Evolutionary conservation across 2,113 vertebrate species (phyloP).

Genomic region (Climacteris rufus): DNA sequence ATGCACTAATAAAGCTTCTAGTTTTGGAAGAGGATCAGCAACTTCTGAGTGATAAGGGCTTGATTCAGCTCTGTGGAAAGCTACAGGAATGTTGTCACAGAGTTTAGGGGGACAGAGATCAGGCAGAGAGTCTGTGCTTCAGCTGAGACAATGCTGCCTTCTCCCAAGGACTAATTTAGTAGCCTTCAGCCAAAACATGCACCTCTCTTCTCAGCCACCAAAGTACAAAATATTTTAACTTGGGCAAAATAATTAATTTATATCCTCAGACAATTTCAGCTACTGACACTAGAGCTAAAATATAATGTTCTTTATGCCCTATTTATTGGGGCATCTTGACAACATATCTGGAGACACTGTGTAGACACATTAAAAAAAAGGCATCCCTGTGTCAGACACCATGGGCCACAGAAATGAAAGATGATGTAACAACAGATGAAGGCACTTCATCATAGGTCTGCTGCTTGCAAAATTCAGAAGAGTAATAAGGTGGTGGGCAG

Average conservation of each 20-base stretch:
- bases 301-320: not conserved
- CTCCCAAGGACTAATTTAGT: not conserved
- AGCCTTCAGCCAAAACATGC: not conserved
- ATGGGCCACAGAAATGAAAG: not conserved
- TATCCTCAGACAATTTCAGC: not conserved
- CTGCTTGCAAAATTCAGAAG: constrained; percentile 1
- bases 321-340: not conserved
- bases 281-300: not conserved
- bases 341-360: not conserved
- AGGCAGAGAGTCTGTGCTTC: not conserved
- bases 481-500: constrained; percentile 37
- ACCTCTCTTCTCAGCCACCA: not conserved
- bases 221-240: not conserved
- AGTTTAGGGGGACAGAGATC: not conserved
- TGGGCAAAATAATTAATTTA: not conserved
- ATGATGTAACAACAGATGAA: constrained; percentile 4
- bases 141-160: not conserved
- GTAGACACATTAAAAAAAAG: not conserved
- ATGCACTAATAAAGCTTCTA: not conserved
- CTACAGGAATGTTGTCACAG: not conserved
- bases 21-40: not conserved
- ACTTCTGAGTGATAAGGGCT: not conserved
- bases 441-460: constrained; percentile 1
- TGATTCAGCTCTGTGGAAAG: not conserved
- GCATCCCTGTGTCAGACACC: constrained; percentile 15